These are phyloP conservation scores for Typhlichthys eigenmanni DNA, from an alignment of 2,797 vertebrate genomes.

Conservation along the genomic window DNA sequence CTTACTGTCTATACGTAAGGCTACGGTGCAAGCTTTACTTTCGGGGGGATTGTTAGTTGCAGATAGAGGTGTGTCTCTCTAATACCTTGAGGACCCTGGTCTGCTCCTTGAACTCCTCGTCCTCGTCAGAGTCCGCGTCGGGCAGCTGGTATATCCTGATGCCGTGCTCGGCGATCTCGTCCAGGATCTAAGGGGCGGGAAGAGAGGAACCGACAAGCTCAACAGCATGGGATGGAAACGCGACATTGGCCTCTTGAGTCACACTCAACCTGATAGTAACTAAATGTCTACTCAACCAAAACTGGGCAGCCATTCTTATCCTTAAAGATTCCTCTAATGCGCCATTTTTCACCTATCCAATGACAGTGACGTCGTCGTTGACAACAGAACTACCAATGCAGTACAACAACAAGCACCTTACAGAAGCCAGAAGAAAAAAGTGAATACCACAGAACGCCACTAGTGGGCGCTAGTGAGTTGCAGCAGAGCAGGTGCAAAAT, in stretches of 20 bases:
- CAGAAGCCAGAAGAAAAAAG: not conserved
- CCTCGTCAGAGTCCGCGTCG: conserved; percentile 89
- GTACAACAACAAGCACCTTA: not conserved
- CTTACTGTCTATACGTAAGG: no score
- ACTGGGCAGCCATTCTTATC: no score
- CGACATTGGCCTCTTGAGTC: conserved; percentile 11
- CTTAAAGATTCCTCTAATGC: no score
- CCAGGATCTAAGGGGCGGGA: conserved; percentile 79
- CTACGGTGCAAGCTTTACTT: no score
- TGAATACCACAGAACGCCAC: conserved; percentile 8
- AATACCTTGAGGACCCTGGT: conserved; percentile 86
- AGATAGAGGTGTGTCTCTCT: conserved; percentile 1
- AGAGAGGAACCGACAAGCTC: conserved; percentile 6
- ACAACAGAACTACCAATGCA: not conserved
- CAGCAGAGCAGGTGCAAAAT: conserved; percentile 58
- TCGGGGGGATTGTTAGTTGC: not conserved
- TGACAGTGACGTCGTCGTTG: not conserved
- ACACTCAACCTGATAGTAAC: not conserved
- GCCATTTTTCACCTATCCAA: no score
- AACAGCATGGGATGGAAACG: conserved; percentile 12
- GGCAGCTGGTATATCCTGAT: conserved; percentile 94
- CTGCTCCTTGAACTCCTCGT: conserved; percentile 91
- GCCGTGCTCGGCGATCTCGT: conserved; percentile 91
- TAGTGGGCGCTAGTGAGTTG: conserved; percentile 11
- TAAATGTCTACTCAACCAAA: no score